Conservation (phyloP, 2,797 vertebrate species). For the Clarias pachynema region DNA sequence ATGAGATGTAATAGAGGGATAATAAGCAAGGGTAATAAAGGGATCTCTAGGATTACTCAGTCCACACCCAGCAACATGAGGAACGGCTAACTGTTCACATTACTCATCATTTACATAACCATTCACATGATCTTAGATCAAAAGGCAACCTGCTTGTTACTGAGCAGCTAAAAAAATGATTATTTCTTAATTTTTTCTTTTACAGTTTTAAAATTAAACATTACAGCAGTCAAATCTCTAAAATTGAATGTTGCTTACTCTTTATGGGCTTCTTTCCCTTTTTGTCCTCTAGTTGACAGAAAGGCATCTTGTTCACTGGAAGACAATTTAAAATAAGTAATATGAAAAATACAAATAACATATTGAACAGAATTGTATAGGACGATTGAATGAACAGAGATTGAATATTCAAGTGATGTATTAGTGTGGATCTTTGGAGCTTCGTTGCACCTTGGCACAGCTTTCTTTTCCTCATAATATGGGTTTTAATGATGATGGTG, state of each 20-base stretch:
- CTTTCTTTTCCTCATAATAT: neutral
- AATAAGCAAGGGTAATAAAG: neutral
- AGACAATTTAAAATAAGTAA: slow-evolving; percentile 7
- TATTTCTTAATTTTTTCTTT: no score
- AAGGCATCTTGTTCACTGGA: slow-evolving; percentile 82
- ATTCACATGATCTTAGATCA: neutral
- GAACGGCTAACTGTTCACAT: neutral
- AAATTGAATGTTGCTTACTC: slow-evolving; percentile 66
- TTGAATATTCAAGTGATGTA: neutral
- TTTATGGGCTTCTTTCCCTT: slow-evolving; percentile 72
- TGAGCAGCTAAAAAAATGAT: slow-evolving; percentile 8
- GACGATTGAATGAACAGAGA: neutral
- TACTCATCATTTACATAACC: neutral
- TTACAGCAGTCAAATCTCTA: slow-evolving; percentile 11
- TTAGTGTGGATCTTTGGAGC: neutral
- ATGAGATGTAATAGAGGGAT: slow-evolving; percentile 43
- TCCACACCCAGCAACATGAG: neutral
- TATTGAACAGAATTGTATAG: neutral
- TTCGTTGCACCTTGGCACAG: neutral
- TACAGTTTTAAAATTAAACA: no score
- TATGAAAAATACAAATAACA: neutral
- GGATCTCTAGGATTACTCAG: slow-evolving; percentile 43
- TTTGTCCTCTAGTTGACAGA: slow-evolving; percentile 79
- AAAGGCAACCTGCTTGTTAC: slow-evolving; percentile 18
- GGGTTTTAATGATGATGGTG: neutral